phyloP scores from a whole-genome alignment of 35 echinoderm and acorn worm genomes.

The Hemicentrotus pulcherrimus region DNA sequence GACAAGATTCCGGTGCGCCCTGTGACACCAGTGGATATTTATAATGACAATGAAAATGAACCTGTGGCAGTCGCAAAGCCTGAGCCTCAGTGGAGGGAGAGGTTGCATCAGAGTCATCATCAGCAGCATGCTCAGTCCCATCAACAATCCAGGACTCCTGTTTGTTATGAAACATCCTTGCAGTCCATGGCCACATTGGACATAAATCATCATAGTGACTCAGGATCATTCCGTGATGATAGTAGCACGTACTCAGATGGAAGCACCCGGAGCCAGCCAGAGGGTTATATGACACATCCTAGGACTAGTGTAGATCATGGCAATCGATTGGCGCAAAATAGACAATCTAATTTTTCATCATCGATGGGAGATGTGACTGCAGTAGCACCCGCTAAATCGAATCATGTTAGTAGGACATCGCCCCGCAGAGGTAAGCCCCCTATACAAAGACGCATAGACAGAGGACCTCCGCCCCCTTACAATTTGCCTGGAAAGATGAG shows the following conservation, averaged over 20 bases:
- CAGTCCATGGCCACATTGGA: constrained; percentile 30
- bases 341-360: constrained; percentile 37
- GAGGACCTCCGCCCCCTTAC: constrained; percentile 62
- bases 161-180: constrained; percentile 49
- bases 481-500: constrained; percentile 23
- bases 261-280: constrained; percentile 15
- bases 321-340: background rate
- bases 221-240: constrained; percentile 38
- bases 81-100: background rate
- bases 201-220: constrained; percentile 35
- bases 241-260: constrained; percentile 37
- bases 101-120: background rate
- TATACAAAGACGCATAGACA: constrained; percentile 43
- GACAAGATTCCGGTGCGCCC: constrained; percentile 35
- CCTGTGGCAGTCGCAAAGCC: background rate
- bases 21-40: constrained; percentile 63
- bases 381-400: background rate
- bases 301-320: constrained; percentile 50
- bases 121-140: background rate
- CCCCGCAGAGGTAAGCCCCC: constrained; percentile 31
- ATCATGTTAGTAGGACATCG: background rate
- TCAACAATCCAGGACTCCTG: constrained; percentile 17
- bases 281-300: constrained; percentile 39
- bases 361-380: constrained; percentile 29
- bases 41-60: constrained; percentile 45